These are phyloP conservation scores for Kradibia gibbosae DNA, from an alignment of 1,140 invertebrate species.

Conservation along the genomic window DNA sequence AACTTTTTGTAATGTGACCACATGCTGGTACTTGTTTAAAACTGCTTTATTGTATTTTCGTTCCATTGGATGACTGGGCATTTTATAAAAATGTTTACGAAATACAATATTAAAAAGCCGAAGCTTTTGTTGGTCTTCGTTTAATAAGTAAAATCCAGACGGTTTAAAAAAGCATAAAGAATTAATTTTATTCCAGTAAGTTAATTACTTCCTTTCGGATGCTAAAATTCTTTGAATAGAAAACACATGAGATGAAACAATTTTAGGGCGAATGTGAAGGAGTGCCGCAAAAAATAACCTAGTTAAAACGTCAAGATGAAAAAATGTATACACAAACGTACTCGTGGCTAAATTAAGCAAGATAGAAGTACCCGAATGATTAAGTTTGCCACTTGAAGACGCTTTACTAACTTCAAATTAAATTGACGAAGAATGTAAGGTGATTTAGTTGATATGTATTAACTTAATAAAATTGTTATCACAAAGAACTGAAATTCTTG, in stretches of 20 bases:
- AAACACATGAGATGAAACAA: not conserved
- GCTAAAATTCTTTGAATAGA: slow-evolving; percentile 14
- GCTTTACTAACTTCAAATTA: not conserved
- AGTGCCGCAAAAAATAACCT: slow-evolving; percentile 31
- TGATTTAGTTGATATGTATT: no score
- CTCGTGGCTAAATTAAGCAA: slow-evolving; percentile 27
- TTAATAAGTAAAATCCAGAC: slow-evolving; percentile 15
- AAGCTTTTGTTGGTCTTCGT: no score
- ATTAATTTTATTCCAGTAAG: slow-evolving; percentile 23
- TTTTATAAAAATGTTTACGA: no score
- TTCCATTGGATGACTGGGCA: no score
- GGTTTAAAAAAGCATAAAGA: slow-evolving; percentile 21
- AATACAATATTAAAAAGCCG: no score
- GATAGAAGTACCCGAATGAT: not conserved
- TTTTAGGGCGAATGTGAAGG: slow-evolving; percentile 24
- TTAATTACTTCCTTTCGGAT: slow-evolving; percentile 44
- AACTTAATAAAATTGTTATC: no score
- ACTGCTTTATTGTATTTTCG: no score
- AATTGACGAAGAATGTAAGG: not conserved
- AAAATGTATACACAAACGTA: slow-evolving; percentile 9
- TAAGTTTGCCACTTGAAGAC: not conserved
- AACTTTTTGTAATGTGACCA: no score
- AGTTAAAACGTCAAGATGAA: slow-evolving; percentile 20
- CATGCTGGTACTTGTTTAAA: no score
- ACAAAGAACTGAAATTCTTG: no score